phyloP scores from a whole-genome alignment of 1,140 invertebrate species.

The Meloidogyne chitwoodi region DNA sequence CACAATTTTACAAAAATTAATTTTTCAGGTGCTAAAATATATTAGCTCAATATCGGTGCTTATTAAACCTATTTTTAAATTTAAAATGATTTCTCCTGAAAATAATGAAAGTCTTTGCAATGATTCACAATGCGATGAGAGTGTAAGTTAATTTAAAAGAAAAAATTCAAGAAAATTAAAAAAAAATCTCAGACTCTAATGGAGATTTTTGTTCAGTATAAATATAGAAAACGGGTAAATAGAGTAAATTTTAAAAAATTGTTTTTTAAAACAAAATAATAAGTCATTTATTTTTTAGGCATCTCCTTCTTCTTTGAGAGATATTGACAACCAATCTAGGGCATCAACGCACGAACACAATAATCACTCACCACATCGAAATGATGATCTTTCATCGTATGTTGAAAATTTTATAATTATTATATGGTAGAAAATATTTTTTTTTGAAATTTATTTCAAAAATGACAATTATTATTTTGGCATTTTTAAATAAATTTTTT shows the following conservation, averaged over 20 bases:
- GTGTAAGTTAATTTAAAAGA: slow-evolving; percentile 3
- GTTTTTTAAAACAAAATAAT: too few relatives aligned
- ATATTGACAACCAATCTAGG: slow-evolving; percentile 9
- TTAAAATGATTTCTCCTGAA: slow-evolving; percentile 9
- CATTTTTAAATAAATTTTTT: neutral
- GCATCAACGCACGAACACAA: slow-evolving; percentile 16
- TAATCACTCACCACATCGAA: slow-evolving; percentile 5
- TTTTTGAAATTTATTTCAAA: neutral
- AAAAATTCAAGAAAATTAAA: too few relatives aligned
- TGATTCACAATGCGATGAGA: slow-evolving; percentile 11
- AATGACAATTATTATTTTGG: neutral
- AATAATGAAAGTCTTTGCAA: slow-evolving; percentile 12
- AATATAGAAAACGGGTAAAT: too few relatives aligned
- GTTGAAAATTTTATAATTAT: neutral
- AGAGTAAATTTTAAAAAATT: too few relatives aligned
- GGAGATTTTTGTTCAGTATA: neutral
- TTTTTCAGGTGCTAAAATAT: slow-evolving; percentile 2
- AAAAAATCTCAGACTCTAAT: too few relatives aligned
- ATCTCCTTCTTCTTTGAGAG: slow-evolving; percentile 16
- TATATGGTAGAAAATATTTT: neutral
- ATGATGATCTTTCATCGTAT: slow-evolving; percentile 7
- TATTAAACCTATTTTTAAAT: neutral
- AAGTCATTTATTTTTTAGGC: neutral
- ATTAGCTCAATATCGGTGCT: neutral
- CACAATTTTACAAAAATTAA: neutral